These are phyloP conservation scores for Minunthozetes semirufus DNA, from an alignment of 2,888 invertebrate species.

Conservation along the genomic window DNA sequence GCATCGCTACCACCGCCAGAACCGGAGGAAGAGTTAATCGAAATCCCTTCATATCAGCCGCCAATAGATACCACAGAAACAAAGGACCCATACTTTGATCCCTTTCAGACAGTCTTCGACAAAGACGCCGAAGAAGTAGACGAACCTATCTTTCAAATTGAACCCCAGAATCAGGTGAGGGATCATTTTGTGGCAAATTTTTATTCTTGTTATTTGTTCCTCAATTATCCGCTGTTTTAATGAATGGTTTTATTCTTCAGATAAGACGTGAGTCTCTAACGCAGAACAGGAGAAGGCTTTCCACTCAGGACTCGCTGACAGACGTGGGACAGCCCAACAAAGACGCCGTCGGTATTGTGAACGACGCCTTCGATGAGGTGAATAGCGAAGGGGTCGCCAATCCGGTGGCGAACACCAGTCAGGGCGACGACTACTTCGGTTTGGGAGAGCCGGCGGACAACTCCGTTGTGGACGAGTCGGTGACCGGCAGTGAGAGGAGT, in stretches of 20 bases:
- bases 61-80: neutral
- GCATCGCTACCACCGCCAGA: slow-evolving; percentile 12
- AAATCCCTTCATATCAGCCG: neutral
- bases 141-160: neutral
- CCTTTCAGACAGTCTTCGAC: slow-evolving; percentile 34
- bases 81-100: slow-evolving; percentile 32
- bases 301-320: slow-evolving; percentile 16
- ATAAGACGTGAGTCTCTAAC: neutral
- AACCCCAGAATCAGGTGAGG: neutral
- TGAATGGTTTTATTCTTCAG: neutral
- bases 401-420: too few species aligned
- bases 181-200: too few species aligned
- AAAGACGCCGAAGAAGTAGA: slow-evolving; percentile 27
- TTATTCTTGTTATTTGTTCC: too few species aligned
- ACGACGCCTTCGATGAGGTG: slow-evolving; percentile 36
- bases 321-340: slow-evolving; percentile 25
- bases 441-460: too few species aligned
- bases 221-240: too few species aligned
- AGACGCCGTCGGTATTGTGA: slow-evolving; percentile 32
- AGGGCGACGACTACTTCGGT: too few species aligned
- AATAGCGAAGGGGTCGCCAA: neutral
- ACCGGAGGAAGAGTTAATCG: neutral
- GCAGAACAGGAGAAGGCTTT: neutral
- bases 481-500: neutral
- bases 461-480: neutral